Conservation (phyloP, 1,140 invertebrate genomes). For the Drosophila melanica region DNA sequence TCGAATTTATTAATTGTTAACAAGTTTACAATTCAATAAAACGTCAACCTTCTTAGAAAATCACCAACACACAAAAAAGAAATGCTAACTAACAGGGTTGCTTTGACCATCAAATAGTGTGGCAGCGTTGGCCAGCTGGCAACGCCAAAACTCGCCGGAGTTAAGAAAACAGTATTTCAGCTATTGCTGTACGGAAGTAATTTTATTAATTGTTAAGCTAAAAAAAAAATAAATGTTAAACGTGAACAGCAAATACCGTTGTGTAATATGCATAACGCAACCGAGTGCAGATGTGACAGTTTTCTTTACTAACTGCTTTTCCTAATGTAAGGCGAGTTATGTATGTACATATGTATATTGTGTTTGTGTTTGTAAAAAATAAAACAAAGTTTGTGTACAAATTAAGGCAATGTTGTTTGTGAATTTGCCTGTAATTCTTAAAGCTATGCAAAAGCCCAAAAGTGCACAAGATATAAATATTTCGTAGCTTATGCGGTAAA, state of each 20-base stretch:
- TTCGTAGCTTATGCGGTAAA: too few species aligned
- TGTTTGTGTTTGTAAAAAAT: constrained; percentile 48
- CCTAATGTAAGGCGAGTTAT: neutral
- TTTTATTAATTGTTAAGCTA: constrained; percentile 8
- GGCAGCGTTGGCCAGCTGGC: constrained; percentile 28
- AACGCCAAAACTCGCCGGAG: constrained; percentile 55
- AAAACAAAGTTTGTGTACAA: constrained; percentile 61
- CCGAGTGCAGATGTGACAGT: neutral
- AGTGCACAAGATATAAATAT: too few species aligned
- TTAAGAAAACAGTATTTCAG: constrained; percentile 52
- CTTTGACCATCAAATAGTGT: constrained; percentile 1
- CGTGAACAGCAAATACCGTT: neutral
- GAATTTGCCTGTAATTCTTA: neutral
- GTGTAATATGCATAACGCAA: neutral
- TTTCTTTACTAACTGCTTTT: neutral
- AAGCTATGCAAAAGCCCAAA: neutral
- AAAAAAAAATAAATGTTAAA: neutral
- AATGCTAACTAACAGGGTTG: constrained; percentile 53
- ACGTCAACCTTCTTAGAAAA: constrained; percentile 14
- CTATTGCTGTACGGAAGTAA: constrained; percentile 21
- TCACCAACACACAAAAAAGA: constrained; percentile 20
- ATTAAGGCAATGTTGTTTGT: constrained; percentile 17
- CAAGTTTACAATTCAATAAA: constrained; percentile 18
- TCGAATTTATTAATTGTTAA: neutral
- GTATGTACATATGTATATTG: neutral